phyloP scores from a whole-genome alignment of 2,113 vertebrate species.

The Planiliza haematocheilus region DNA sequence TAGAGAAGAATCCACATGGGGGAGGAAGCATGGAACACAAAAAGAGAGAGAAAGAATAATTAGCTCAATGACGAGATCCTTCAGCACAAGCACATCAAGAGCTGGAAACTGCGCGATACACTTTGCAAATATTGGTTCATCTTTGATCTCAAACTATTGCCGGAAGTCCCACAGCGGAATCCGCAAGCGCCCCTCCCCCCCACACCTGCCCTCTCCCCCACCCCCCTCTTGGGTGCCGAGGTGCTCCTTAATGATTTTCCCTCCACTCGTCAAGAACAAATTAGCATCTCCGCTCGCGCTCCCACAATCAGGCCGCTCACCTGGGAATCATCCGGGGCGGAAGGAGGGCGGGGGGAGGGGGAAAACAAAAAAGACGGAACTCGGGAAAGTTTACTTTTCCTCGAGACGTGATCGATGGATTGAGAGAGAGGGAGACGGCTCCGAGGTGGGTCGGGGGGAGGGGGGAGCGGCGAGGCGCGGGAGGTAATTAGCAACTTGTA shows the following conservation, averaged over 20 bases:
- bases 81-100: conserved; percentile 39
- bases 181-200: conserved; percentile 21
- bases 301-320: conserved; percentile 53
- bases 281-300: conserved; percentile 65
- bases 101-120: conserved; percentile 19
- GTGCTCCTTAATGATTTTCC: conserved; percentile 74
- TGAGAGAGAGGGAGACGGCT: conserved; percentile 7
- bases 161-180: conserved; percentile 41
- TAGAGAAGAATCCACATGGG: conserved; percentile 47
- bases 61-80: conserved; percentile 42
- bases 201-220: conserved; percentile 19
- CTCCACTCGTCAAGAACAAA: conserved; percentile 76
- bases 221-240: conserved; percentile 40
- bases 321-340: conserved; percentile 66
- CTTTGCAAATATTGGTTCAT: conserved; percentile 29
- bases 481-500: conserved; percentile 72
- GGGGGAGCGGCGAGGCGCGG: conserved; percentile 28
- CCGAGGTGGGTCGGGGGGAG: conserved; percentile 15
- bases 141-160: conserved; percentile 49
- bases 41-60: conserved; percentile 27
- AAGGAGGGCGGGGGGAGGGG: not conserved
- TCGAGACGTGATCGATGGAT: conserved; percentile 61
- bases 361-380: not conserved
- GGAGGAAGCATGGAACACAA: conserved; percentile 57
- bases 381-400: conserved; percentile 72